Percentiles rank a stretch among this genome's conserved stretches.
phyloP scores from a whole-genome alignment of 2,113 vertebrate genomes.

The Aspidoscelis tigris region DNA sequence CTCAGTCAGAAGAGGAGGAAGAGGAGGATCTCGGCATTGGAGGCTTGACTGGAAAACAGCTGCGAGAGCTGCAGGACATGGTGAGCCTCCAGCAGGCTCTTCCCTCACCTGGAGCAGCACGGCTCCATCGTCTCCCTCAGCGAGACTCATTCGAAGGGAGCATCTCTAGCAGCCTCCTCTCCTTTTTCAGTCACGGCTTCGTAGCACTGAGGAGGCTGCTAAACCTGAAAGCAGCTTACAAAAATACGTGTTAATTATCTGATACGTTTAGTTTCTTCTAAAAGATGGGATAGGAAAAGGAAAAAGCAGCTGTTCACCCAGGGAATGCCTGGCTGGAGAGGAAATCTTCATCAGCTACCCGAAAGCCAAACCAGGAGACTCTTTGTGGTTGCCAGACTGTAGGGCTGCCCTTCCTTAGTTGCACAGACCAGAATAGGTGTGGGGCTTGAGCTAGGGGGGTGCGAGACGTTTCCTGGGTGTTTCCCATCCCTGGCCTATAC shows the following conservation, averaged over 20 bases:
- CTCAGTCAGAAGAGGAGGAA: constrained; percentile 92
- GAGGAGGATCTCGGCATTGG: constrained; percentile 93
- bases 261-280: no score
- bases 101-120: background rate
- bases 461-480: no score
- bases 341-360: no score
- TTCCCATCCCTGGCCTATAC: constrained; percentile 2
- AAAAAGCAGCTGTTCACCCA: no score
- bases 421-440: no score
- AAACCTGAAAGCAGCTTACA: no score
- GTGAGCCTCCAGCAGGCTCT: constrained; percentile 67
- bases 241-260: no score
- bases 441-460: no score
- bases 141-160: background rate
- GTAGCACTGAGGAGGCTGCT: background rate
- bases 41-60: constrained; percentile 94
- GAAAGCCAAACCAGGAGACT: no score
- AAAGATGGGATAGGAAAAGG: no score
- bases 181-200: fast-evolving
- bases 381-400: no score
- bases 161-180: background rate
- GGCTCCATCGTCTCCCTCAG: background rate
- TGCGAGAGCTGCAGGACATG: constrained; percentile 94
- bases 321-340: no score
- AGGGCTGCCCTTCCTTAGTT: background rate